A percentile compares a stretch with the other conserved stretches of the same genome.
These are phyloP conservation scores for Conger conger DNA, from an alignment of 2,113 vertebrate genomes.

Conservation along the genomic window DNA sequence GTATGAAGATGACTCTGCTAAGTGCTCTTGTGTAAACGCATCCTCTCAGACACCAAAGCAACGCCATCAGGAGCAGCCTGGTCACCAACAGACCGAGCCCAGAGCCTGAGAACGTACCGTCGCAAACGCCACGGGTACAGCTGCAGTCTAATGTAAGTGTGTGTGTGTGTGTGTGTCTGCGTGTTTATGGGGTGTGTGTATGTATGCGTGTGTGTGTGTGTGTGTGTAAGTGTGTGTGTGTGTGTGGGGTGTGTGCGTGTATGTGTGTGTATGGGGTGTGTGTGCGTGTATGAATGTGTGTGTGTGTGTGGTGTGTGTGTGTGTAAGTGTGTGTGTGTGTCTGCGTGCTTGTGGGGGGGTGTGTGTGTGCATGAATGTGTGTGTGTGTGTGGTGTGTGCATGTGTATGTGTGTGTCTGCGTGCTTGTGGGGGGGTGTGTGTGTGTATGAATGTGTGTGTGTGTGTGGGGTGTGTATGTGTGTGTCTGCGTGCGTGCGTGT, in stretches of 20 bases:
- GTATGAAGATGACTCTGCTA: neutral
- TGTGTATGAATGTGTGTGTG: neutral
- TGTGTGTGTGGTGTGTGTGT: neutral
- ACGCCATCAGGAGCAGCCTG: slow-evolving; percentile 34
- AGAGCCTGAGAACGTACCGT: slow-evolving; percentile 35
- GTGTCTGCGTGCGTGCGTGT: neutral
- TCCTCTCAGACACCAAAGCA: slow-evolving; percentile 46
- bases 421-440: no score
- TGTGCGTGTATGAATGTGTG: no score
- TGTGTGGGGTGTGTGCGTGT: no score
- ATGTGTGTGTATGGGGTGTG: no score
- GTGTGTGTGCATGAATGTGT: neutral
- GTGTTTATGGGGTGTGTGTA: neutral
- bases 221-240: no score
- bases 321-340: neutral
- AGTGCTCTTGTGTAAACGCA: neutral
- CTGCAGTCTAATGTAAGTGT: slow-evolving; percentile 51
- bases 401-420: neutral
- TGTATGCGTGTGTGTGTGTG: neutral
- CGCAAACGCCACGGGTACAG: slow-evolving; percentile 49
- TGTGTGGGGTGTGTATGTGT: neutral
- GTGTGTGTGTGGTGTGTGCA: neutral
- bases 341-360: no score
- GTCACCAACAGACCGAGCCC: slow-evolving; percentile 43
- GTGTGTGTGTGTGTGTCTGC: neutral